Base-by-base conservation (phyloP, 2,797 vertebrate genomes). In the Prionace glauca region DNA sequence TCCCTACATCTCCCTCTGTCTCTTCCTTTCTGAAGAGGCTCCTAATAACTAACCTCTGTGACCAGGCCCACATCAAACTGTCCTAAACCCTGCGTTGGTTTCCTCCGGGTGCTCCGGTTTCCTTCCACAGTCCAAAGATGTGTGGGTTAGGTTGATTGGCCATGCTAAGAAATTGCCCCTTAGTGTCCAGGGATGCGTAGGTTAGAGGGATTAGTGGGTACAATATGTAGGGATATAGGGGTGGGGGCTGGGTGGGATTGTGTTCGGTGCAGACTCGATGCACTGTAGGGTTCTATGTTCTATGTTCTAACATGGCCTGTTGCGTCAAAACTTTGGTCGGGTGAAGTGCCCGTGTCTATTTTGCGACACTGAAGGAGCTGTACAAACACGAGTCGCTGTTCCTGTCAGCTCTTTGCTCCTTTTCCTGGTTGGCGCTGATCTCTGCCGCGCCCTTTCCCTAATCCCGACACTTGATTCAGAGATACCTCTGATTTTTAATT, bases 401-500 rank as follows among this genome's bases (percentile, higher is more conserved):
- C 22, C 24, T 2, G 81, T 1, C 81, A 45, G 81, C 72, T 84
- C 36, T 7, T 84, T 5, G 10, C 36, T 45, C 20, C 29, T n/a
- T 91, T 67, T 65, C 60, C 67, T 20, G 16, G 5, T 36, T 65
- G 29, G 32, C n/a, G 2, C 16, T 4, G 2, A 65, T 67, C 60
- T 32, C 32, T 91, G 20, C n/a, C 11, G 90, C 62, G 22, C 67
- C 22, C 90, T 69, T 41, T 69, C 62, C 62, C 90, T 36, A 20
- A 92, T 41, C 62, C 62, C 11, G 11, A 69, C 3, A 18, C 62
- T 69, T 12, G 8, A n/a, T 41, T 92, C 32, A 11, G 62, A 67
- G 20, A 36, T 50, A 20, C 65, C 41, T n/a, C 65, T 22, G 62
- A 92, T 92, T 92, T 92, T 92, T 92, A 69, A 92, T 92, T 92